Percentiles rank a stretch among this genome's conserved stretches.
Evolutionary conservation across 2,888 invertebrate species (phyloP).

Genomic region (Drosophila flavopinicola): DNA sequence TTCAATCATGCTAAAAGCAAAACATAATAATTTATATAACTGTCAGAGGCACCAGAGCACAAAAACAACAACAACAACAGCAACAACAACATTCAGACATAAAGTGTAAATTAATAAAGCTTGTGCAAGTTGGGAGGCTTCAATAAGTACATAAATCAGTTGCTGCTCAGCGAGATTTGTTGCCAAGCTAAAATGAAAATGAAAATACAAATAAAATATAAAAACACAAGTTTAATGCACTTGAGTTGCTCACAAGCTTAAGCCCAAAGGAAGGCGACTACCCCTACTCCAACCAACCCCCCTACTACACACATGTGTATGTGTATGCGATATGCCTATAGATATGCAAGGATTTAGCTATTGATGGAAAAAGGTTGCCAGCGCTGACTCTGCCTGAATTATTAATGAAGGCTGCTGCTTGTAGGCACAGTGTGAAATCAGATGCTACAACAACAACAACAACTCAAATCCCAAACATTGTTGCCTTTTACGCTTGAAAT

Average conservation of each 20-base stretch:
- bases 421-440: conserved; percentile 57
- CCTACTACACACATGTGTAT: background rate
- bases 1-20: conserved; percentile 80
- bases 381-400: conserved; percentile 65
- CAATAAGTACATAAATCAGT: conserved; percentile 55
- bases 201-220: background rate
- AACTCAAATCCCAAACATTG: conserved; percentile 34
- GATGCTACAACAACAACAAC: conserved; percentile 37
- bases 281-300: background rate
- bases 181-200: background rate
- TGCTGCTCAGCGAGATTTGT: conserved; percentile 31
- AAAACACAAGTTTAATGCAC: conserved; percentile 50
- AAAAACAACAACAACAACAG: background rate
- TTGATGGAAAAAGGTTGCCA: conserved; percentile 59
- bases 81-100: conserved; percentile 8
- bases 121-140: conserved; percentile 8
- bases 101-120: conserved; percentile 73
- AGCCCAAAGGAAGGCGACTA: background rate
- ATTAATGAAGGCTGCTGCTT: conserved; percentile 74
- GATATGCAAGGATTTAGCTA: conserved; percentile 31
- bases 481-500: conserved; percentile 39
- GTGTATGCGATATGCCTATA: conserved; percentile 14
- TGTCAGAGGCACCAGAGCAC: conserved; percentile 53
- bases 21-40: conserved; percentile 79
- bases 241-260: conserved; percentile 20